Evolutionary conservation across 2,113 vertebrate species (phyloP).

Genomic region (Hoplias malabaricus): DNA sequence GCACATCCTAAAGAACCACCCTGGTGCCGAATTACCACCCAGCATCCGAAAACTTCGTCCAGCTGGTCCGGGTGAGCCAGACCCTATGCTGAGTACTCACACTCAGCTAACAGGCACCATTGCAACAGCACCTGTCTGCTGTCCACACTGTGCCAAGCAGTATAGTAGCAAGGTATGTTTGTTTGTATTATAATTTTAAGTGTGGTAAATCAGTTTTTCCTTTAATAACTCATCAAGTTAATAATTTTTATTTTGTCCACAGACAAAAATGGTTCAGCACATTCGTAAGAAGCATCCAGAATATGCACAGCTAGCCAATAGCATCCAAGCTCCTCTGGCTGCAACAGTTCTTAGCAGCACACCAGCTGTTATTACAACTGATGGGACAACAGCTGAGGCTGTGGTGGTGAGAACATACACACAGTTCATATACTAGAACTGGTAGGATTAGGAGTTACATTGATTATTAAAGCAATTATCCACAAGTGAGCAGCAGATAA

Average conservation of each 20-base stretch:
- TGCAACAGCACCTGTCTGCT: slow-evolving; percentile 92
- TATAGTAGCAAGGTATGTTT: slow-evolving; percentile 93
- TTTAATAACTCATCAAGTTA: not conserved
- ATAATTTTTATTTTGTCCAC: not conserved
- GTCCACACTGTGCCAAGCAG: slow-evolving; percentile 96
- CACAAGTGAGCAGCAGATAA: too few species aligned
- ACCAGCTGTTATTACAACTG: slow-evolving; percentile 82
- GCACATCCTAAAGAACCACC: slow-evolving; percentile 98
- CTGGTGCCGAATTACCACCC: slow-evolving; percentile 91
- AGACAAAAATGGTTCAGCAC: slow-evolving; percentile 99
- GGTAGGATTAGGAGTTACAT: too few species aligned
- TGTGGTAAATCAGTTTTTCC: not conserved
- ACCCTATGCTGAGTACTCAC: slow-evolving; percentile 97
- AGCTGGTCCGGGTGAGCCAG: slow-evolving; percentile 90
- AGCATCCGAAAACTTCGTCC: slow-evolving; percentile 95
- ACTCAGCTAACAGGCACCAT: slow-evolving; percentile 97
- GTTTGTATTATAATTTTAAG: not conserved
- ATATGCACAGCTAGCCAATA: slow-evolving; percentile 81
- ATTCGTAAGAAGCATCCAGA: slow-evolving; percentile 97
- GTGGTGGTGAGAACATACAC: slow-evolving; percentile 85
- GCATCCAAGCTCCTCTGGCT: slow-evolving; percentile 80
- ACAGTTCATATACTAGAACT: not conserved
- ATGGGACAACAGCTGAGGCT: slow-evolving; percentile 82
- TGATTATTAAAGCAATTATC: too few species aligned
- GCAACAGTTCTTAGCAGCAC: slow-evolving; percentile 85